These are phyloP conservation scores for Lutjanus argentimaculatus DNA, from an alignment of 2,797 vertebrate species.

Conservation along the genomic window DNA sequence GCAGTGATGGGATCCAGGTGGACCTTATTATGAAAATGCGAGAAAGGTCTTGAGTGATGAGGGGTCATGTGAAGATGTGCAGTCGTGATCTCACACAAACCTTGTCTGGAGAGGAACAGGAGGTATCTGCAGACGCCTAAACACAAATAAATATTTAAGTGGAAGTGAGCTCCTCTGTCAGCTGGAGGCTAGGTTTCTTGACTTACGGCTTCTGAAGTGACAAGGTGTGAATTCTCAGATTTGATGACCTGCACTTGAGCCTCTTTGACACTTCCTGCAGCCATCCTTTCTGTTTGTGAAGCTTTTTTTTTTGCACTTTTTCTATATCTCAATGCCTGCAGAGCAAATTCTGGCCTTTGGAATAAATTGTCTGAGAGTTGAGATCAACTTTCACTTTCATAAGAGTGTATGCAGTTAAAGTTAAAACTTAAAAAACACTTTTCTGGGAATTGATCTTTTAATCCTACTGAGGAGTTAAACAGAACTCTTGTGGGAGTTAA, in stretches of 20 bases:
- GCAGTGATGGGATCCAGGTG: constrained; percentile 79
- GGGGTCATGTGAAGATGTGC: constrained; percentile 77
- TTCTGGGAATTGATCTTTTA: too few relatives aligned
- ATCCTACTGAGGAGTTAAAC: too few relatives aligned
- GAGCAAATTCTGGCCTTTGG: neutral
- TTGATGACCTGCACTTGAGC: constrained; percentile 55
- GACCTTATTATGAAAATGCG: constrained; percentile 67
- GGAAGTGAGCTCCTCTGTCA: constrained; percentile 56
- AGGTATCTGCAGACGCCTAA: constrained; percentile 50
- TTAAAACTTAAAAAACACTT: too few relatives aligned
- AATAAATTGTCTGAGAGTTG: too few relatives aligned
- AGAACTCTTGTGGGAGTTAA: too few relatives aligned
- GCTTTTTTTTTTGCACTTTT: neutral
- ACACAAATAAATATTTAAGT: constrained; percentile 77
- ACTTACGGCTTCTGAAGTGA: constrained; percentile 50
- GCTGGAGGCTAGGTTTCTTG: constrained; percentile 54
- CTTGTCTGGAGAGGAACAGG: constrained; percentile 27
- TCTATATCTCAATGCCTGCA: constrained; percentile 18
- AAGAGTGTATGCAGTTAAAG: too few relatives aligned
- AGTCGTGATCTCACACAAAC: constrained; percentile 49
- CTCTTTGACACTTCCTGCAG: constrained; percentile 35
- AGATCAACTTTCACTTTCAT: too few relatives aligned
- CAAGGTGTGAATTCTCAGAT: constrained; percentile 61
- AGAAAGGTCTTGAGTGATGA: constrained; percentile 65
- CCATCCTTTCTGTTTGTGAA: constrained; percentile 17